Base-by-base conservation (phyloP, 2,888 invertebrate species). In the Pyrochroa serraticornis region DNA sequence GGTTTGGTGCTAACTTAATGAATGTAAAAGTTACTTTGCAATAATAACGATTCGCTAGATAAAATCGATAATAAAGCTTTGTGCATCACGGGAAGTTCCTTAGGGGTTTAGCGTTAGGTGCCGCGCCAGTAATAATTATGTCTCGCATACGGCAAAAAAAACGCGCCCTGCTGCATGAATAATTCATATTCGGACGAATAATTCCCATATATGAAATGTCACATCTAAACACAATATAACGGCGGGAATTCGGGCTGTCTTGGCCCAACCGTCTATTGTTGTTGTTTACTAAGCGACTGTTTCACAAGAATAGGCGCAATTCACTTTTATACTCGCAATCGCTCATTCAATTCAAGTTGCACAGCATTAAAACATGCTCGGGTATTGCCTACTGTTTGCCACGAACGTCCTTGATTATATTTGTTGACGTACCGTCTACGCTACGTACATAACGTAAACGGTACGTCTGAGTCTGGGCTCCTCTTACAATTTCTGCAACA, bases 281-380 rank as follows among this genome's bases (percentile, higher is more conserved):
- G 38, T 36, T 38, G 39, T 46, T 58, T 37, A 33, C 47, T 37
- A 46, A 41, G 42, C 43, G 57, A 57, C 50, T 51, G 57, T 43
- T 36, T 58, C 9, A 43, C 9, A 58, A 58, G 58, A 58, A 58
- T 58, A 52, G 52, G 52, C 52, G 51, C 58, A 58, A 57, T 51
- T 57, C 57, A 57, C 57, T 58, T 58, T 58, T 52, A 58, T 52
- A 58, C 52, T 52, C 51, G 50, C 58, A 58, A 58, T 58, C 52
- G 52, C 48, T 52, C 58, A 52, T 58, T 58, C 58, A 58, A 57
- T 58, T 58, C 58, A 47, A 48, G 58, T 58, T 58, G 52, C 52
- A 58, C 52, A 36, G 47, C 43, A 44, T 58, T 58, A 58, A n/a
- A 58, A 58, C 47, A 47, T 52, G 51, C 51, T 37, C 46, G 33